A percentile compares a stretch with the other conserved stretches of the same genome.
Evolutionary conservation across 2,113 vertebrate species (phyloP).

Genomic region (Cryptoleucopteryx plumbea): DNA sequence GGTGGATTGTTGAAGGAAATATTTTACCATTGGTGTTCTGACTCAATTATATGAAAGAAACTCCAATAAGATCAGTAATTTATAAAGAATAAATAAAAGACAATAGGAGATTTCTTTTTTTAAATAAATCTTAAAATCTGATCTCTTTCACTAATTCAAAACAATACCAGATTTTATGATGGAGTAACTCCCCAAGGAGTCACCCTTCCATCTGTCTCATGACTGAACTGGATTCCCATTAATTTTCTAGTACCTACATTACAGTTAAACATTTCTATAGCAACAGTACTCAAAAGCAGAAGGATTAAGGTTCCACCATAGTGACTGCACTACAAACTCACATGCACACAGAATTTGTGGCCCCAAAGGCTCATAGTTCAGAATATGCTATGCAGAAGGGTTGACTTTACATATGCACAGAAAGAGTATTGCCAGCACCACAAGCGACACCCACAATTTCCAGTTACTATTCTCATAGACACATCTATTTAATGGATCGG

Average conservation of each 20-base stretch:
- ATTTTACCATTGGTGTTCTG: background rate
- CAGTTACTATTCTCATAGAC: background rate
- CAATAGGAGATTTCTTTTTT: background rate
- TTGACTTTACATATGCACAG: background rate
- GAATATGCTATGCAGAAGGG: background rate
- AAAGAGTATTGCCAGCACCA: background rate
- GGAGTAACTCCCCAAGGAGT: background rate
- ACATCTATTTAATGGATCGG: background rate
- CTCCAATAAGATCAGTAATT: background rate
- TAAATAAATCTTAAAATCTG: background rate
- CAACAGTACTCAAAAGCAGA: background rate
- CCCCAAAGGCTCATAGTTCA: background rate
- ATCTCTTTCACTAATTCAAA: background rate
- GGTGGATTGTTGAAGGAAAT: background rate
- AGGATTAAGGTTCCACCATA: background rate
- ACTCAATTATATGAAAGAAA: background rate
- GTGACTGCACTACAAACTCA: background rate
- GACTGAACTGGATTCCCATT: background rate
- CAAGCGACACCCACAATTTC: background rate
- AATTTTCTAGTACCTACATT: background rate
- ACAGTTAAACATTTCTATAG: background rate
- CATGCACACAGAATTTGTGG: background rate
- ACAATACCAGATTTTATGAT: background rate
- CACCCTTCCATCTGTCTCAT: background rate
- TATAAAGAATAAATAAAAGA: background rate